Evolutionary conservation across 2,888 invertebrate genomes (phyloP).

Genomic region (Callimorpha dominula): DNA sequence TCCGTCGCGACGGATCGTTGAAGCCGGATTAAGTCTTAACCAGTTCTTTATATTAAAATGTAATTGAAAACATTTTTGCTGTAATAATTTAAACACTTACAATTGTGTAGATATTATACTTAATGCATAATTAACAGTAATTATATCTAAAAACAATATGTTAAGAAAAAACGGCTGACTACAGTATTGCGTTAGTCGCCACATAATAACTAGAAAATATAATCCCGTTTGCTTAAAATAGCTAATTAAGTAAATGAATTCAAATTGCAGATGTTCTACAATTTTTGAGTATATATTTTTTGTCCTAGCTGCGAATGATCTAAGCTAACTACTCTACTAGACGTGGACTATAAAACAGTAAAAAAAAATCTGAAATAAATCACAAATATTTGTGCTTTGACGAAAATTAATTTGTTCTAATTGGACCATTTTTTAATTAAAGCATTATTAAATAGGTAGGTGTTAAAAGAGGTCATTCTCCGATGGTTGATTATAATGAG

Average conservation of each 20-base stretch:
- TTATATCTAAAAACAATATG: conserved; percentile 13
- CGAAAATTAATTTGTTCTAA: not conserved
- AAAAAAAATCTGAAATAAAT: not conserved
- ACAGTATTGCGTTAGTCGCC: not conserved
- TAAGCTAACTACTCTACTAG: not conserved
- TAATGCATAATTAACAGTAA: conserved; percentile 13
- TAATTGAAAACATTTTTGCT: not conserved
- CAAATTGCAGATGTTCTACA: not conserved
- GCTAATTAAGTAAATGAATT: not conserved
- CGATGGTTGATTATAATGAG: not conserved
- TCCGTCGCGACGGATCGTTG: conserved; percentile 5
- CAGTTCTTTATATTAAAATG: not conserved
- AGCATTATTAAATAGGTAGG: not conserved
- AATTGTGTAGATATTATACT: conserved; percentile 9
- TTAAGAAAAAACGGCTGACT: not conserved
- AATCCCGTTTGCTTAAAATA: not conserved
- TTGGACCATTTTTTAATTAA: not conserved
- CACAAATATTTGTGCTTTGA: not conserved
- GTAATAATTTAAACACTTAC: not conserved
- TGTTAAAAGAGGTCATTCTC: not conserved
- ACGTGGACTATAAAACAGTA: not conserved
- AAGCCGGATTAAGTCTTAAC: too few relatives aligned
- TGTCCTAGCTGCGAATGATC: not conserved
- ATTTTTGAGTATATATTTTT: not conserved
- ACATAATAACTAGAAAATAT: not conserved